These are phyloP conservation scores for Heliothis subflexa DNA, from an alignment of 1,140 invertebrate species.

Conservation along the genomic window DNA sequence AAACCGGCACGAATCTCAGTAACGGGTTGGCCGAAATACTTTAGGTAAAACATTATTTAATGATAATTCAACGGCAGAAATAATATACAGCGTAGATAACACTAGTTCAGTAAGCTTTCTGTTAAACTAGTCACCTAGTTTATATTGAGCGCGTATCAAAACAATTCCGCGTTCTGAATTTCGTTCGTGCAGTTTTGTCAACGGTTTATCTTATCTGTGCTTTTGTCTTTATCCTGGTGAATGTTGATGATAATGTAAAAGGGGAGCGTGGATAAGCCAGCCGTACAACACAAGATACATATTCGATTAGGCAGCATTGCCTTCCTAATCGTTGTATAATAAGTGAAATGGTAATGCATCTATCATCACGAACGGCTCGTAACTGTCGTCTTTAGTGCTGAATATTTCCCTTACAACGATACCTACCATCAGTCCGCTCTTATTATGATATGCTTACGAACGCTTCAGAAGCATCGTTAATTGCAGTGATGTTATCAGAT, in stretches of 20 bases:
- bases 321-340: constrained; percentile 15
- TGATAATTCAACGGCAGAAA: constrained; percentile 14
- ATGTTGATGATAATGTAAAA: not conserved
- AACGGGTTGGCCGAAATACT: constrained; percentile 54
- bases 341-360: constrained; percentile 25
- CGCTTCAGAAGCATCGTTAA: not conserved
- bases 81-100: constrained; percentile 10
- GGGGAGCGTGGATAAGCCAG: not conserved
- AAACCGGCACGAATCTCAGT: constrained; percentile 39
- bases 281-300: constrained; percentile 7
- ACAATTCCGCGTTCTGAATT: constrained; percentile 29
- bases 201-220: not conserved
- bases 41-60: constrained; percentile 34
- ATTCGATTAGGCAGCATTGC: constrained; percentile 11
- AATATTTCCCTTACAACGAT: constrained; percentile 21
- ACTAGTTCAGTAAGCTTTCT: constrained; percentile 11
- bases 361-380: constrained; percentile 27
- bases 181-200: constrained; percentile 5
- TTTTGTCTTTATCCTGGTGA: constrained; percentile 13
- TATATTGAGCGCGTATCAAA: constrained; percentile 25
- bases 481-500: constrained; percentile 7
- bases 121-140: constrained; percentile 21
- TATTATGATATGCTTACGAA: not conserved
- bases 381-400: constrained; percentile 17
- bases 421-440: not conserved